phyloP scores from a whole-genome alignment of 2,888 invertebrate species.

The Hyalella azteca region DNA sequence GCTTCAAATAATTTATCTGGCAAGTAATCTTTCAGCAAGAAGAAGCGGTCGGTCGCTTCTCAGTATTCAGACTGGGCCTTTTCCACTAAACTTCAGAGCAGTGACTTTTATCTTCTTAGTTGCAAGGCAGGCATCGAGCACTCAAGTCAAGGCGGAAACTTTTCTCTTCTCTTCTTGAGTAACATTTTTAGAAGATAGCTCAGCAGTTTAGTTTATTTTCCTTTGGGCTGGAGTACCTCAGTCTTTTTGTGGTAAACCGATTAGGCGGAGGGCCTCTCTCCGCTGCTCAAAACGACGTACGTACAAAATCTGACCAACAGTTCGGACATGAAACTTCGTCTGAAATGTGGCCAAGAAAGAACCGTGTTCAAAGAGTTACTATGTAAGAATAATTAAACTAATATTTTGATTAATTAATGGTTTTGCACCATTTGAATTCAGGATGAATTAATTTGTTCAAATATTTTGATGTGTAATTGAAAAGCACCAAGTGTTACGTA shows the following conservation, averaged over 20 bases:
- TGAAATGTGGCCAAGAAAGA: too few relatives aligned
- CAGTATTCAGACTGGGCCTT: slow-evolving; percentile 34
- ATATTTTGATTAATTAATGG: too few relatives aligned
- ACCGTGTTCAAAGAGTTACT: too few relatives aligned
- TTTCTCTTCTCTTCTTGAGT: slow-evolving; percentile 19
- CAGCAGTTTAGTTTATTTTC: slow-evolving; percentile 36
- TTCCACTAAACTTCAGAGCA: slow-evolving; percentile 32
- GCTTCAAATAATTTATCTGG: slow-evolving; percentile 29
- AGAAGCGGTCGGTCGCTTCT: slow-evolving; percentile 9
- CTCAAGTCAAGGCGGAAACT: slow-evolving; percentile 31
- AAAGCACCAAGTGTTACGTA: too few relatives aligned
- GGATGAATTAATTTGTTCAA: too few relatives aligned
- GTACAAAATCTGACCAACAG: too few relatives aligned
- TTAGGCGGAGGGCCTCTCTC: slow-evolving; percentile 9
- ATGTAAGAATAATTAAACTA: too few relatives aligned
- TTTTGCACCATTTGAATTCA: too few relatives aligned
- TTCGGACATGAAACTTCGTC: too few relatives aligned
- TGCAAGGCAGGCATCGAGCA: slow-evolving; percentile 36
- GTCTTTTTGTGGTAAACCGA: slow-evolving; percentile 22
- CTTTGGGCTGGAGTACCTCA: slow-evolving; percentile 17
- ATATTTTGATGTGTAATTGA: too few relatives aligned
- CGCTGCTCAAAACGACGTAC: too few relatives aligned
- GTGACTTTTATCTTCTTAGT: slow-evolving; percentile 37
- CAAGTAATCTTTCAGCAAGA: slow-evolving; percentile 21
- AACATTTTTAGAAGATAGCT: slow-evolving; percentile 37